Base-by-base conservation (phyloP, 2,797 vertebrate species). In the Tympanoctomys barrerae region DNA sequence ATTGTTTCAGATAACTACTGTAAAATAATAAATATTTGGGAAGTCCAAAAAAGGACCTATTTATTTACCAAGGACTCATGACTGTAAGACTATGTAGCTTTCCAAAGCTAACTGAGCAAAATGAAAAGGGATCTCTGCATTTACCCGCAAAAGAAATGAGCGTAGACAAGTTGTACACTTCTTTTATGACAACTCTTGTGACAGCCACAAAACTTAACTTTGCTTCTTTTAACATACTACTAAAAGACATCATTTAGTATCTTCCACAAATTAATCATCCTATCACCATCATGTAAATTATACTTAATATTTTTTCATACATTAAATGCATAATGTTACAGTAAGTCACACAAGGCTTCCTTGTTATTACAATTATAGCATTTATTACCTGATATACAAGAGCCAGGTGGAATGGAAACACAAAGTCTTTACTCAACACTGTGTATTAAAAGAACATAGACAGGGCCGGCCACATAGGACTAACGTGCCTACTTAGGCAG, bases 41-140 rank as follows among this genome's bases (percentile, higher is more conserved):
- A 89, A 26, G 54, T 21, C 36, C 26, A 82, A 92, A 96, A 96
- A 5, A 95, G 49, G 73, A 96, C 96, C 39, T 91, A n/a, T n/a
- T 61, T 90, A 91, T 31, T 95, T 96, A 28, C 61, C 61, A 94
- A 89, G 28, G 21, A 92, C 28, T 91, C 79, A 70, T 12, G 54
- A 96, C 81, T 86, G 22, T 42, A 81, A 83, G 6, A 91, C 78
- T 90, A 95, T 78, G 1, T 19, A 86, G 6, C 79, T 57, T 89
- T 94, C 61, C 78, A 77, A 94, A 94, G 39, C 75, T 57, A 94
- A 82, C 16, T 26, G 62, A 94, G 39, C 89, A 88, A 90, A 95
- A 93, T 85, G 78, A 94, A 89, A 94, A 97, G 59, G 31, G 9
- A 85, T 61, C 11, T 57, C 68, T 86, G 16, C 42, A 90, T 39